Evolutionary conservation across 1,140 invertebrate genomes (phyloP).

Genomic region (Tetranychus urticae): DNA sequence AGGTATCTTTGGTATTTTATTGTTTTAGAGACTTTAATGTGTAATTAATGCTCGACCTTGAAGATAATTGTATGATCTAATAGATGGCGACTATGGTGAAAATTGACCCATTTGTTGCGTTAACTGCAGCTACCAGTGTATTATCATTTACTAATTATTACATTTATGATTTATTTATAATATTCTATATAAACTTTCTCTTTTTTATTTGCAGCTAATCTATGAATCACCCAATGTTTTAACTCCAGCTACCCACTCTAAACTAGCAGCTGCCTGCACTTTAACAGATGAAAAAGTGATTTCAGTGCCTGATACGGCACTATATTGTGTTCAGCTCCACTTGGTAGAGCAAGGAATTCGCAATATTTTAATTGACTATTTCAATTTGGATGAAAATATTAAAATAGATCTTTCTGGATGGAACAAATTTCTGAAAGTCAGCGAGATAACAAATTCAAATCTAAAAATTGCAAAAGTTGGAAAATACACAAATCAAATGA

Average conservation of each 20-base stretch:
- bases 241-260: constrained; percentile 51
- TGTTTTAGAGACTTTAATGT: too few relatives aligned
- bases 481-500: constrained; percentile 90
- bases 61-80: too few relatives aligned
- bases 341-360: constrained; percentile 64
- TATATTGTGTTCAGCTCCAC: constrained; percentile 82
- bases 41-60: too few relatives aligned
- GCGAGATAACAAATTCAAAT: constrained; percentile 49
- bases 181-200: background rate
- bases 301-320: constrained; percentile 81
- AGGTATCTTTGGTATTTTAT: too few relatives aligned
- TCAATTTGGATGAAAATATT: constrained; percentile 38
- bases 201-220: constrained; percentile 35
- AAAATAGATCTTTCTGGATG: constrained; percentile 32
- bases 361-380: constrained; percentile 52
- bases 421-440: constrained; percentile 61
- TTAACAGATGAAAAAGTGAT: constrained; percentile 59
- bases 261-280: constrained; percentile 93
- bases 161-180: constrained; percentile 9
- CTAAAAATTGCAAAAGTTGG: constrained; percentile 90
- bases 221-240: constrained; percentile 73
- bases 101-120: too few relatives aligned
- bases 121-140: too few relatives aligned
- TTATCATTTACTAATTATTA: too few relatives aligned
- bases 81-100: too few relatives aligned